These are phyloP conservation scores for Arvicanthis niloticus DNA, from an alignment of 2,113 vertebrate species.

Conservation along the genomic window DNA sequence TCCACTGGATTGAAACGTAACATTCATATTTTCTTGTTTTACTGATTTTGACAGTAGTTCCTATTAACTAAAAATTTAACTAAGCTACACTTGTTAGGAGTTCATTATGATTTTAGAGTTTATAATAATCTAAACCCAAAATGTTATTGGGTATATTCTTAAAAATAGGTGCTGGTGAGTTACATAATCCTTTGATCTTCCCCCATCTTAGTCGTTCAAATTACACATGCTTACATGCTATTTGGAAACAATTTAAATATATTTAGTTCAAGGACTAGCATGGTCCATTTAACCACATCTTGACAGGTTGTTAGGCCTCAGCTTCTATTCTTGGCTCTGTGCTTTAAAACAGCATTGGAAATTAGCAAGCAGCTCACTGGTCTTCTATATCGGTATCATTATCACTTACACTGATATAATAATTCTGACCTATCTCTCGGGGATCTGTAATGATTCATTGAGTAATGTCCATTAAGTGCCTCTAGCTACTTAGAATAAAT, in stretches of 20 bases:
- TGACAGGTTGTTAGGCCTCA: not conserved
- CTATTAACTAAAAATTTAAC: constrained; percentile 60
- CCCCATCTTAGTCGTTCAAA: not conserved
- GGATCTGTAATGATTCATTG: constrained; percentile 70
- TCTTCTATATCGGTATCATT: not conserved
- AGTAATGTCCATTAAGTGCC: constrained; percentile 70
- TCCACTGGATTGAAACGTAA: constrained; percentile 41
- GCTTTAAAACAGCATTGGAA: not conserved
- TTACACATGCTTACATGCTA: not conserved
- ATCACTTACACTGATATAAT: constrained; percentile 49
- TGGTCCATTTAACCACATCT: not conserved
- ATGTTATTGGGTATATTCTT: not conserved
- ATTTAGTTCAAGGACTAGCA: not conserved
- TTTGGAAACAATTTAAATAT: constrained; percentile 32
- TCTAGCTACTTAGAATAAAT: constrained; percentile 73
- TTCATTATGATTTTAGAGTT: constrained; percentile 25
- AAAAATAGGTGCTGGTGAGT: not conserved
- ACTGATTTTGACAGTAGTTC: not conserved
- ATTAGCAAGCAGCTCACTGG: constrained; percentile 18
- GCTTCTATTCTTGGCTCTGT: not conserved
- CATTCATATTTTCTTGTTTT: constrained; percentile 67
- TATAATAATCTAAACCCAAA: constrained; percentile 26
- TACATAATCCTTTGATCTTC: not conserved
- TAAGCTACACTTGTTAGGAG: not conserved
- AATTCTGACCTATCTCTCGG: constrained; percentile 54